A percentile compares a stretch with the other conserved stretches of the same genome.
phyloP scores from a whole-genome alignment of 2,888 invertebrate species.

The Tetrapedia diversipes region DNA sequence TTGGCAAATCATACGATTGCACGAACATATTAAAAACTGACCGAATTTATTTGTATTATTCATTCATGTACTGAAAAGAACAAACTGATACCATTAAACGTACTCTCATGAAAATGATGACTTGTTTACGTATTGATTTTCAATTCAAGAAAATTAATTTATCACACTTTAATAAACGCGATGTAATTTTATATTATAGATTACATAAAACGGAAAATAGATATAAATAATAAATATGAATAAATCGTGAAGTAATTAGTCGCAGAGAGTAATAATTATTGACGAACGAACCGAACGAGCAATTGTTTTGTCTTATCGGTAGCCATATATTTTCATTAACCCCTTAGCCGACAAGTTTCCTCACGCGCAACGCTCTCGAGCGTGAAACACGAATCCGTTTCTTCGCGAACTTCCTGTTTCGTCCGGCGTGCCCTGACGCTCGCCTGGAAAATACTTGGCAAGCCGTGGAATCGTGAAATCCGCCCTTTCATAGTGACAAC shows the following conservation, averaged over 20 bases:
- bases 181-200: no score
- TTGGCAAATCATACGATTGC: conserved; percentile 10
- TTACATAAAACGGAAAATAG: no score
- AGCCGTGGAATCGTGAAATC: conserved; percentile 13
- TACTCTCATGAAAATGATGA: no score
- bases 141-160: no score
- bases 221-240: no score
- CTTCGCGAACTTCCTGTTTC: conserved; percentile 8
- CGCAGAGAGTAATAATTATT: neutral
- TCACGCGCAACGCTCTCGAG: conserved; percentile 7
- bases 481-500: neutral
- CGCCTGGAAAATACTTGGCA: conserved; percentile 17
- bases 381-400: conserved; percentile 26
- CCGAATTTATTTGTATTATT: neutral
- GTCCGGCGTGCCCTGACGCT: neutral
- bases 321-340: conserved; percentile 36
- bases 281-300: conserved; percentile 14
- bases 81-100: no score
- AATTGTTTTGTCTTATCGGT: conserved; percentile 32
- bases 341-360: conserved; percentile 9
- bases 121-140: no score
- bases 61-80: no score
- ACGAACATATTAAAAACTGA: neutral
- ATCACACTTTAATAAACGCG: no score
- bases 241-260: conserved; percentile 1